Evolutionary conservation across 2,888 invertebrate species (phyloP).

Genomic region (Parasteatoda lunata): DNA sequence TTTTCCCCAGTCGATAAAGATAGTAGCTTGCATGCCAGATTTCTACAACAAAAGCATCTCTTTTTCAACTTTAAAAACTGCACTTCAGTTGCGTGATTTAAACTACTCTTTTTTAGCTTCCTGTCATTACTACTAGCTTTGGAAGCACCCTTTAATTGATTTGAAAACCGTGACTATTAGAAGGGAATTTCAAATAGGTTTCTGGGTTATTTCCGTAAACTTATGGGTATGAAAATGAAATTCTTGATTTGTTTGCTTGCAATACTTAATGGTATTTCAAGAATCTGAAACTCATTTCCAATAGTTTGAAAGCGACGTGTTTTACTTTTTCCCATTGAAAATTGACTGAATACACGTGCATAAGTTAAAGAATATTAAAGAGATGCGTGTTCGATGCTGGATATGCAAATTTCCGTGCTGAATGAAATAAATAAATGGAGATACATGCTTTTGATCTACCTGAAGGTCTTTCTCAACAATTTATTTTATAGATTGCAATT

Average conservation of each 20-base stretch:
- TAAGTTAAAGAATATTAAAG: too few species aligned
- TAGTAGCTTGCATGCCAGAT: neutral
- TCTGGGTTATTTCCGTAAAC: neutral
- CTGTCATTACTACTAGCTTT: constrained; percentile 28
- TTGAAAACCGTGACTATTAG: neutral
- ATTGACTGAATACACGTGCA: neutral
- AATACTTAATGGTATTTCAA: neutral
- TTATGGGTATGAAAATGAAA: neutral
- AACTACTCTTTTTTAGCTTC: constrained; percentile 7
- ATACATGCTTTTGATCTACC: too few species aligned
- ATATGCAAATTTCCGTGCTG: too few species aligned
- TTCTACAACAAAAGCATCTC: neutral
- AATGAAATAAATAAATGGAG: too few species aligned
- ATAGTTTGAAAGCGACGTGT: neutral
- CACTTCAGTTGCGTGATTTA: constrained; percentile 13
- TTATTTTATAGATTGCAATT: too few species aligned
- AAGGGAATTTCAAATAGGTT: neutral
- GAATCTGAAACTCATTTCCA: neutral
- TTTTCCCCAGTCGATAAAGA: constrained; percentile 34
- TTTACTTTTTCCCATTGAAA: neutral
- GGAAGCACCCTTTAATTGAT: constrained; percentile 30
- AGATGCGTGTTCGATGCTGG: too few species aligned
- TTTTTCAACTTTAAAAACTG: neutral
- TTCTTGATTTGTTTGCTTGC: neutral
- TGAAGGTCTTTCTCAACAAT: too few species aligned